Percentiles rank a stretch among this genome's conserved stretches.
Conservation (phyloP, 2,113 vertebrate genomes). For the Phalacrocorax carbo region DNA sequence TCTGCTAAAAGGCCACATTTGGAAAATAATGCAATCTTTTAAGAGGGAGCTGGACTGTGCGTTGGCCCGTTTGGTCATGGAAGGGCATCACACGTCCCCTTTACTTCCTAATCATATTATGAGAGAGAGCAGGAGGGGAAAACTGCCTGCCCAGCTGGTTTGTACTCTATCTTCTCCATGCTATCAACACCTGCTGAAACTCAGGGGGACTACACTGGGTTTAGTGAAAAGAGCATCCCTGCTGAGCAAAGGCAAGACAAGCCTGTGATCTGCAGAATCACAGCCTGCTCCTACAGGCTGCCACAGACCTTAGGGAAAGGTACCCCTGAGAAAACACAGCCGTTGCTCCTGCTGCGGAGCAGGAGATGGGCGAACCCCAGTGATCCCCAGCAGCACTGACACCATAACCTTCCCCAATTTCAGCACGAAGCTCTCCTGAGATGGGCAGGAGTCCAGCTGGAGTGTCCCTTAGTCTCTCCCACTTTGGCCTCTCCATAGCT, state of each 20-base stretch:
- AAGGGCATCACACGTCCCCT: neutral
- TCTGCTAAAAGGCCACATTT: neutral
- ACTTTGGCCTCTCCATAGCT: neutral
- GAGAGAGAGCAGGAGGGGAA: neutral
- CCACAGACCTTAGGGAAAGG: neutral
- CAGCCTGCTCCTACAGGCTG: neutral
- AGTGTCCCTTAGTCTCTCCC: neutral
- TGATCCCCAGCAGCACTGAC: neutral
- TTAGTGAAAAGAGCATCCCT: conserved; percentile 8
- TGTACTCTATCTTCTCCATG: neutral
- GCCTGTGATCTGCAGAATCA: neutral
- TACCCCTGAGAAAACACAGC: neutral
- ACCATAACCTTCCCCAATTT: neutral
- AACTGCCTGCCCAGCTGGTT: neutral
- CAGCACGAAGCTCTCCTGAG: neutral
- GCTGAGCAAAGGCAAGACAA: conserved; percentile 8
- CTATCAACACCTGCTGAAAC: neutral
- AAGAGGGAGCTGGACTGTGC: neutral
- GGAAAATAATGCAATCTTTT: neutral
- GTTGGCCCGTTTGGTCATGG: neutral
- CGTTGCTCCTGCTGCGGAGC: neutral
- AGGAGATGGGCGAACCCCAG: neutral
- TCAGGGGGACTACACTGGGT: neutral
- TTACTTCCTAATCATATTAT: neutral
- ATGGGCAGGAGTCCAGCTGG: neutral